Evolutionary conservation across 2,888 invertebrate species (phyloP), one percentile per base, ranked within the genome.

Genomic region (Thereva unica): DNA sequence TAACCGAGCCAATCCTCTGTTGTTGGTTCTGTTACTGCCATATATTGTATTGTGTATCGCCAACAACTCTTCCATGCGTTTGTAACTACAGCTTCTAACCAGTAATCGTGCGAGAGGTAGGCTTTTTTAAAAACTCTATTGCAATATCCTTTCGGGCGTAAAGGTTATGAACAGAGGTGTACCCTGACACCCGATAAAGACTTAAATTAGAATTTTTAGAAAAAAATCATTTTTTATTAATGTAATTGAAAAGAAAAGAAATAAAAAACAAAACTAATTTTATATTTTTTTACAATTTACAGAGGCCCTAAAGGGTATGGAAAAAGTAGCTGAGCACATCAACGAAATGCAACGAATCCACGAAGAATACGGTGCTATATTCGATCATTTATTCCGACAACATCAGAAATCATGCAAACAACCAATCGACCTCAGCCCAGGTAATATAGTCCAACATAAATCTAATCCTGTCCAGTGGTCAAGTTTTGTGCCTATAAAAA

Each of bases 301-400:
- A 94, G 95, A 96, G 87, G 95, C 96, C 73, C 85, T 96, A 66
- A 93, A 95, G 81, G 96, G 95, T 73, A 97, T 97, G 97, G 97
- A 97, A 80, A 95, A 96, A 82, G 97, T 97, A 74, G 97, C 97
- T 54, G 97, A 97, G 83, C 97, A 98, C 84, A 97, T 98, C 77
- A 98, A 97, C 83, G 97, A 97, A 85, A 97, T 97, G 97, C 97
- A 97, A 86, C 89, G 97, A 84, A 97, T 97, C 77, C 97, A 97
- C 82, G 97, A 98, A 84, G 98, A 98, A 83, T 97, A 97, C 83
- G 98, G 98, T 76, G 93, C 94, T 76, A 96, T 97, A 81, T 97
- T 98, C 83, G 97, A 97, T 84, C 96, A 97, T 80, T 87, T 97
- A 75, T 95, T 94, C 85, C 87, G 95, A 75, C 95, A 95, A 84